A percentile compares a stretch with the other conserved stretches of the same genome.
Conservation (phyloP, 2,797 vertebrate species). For the Ctenochaetus hawaiiensis region DNA sequence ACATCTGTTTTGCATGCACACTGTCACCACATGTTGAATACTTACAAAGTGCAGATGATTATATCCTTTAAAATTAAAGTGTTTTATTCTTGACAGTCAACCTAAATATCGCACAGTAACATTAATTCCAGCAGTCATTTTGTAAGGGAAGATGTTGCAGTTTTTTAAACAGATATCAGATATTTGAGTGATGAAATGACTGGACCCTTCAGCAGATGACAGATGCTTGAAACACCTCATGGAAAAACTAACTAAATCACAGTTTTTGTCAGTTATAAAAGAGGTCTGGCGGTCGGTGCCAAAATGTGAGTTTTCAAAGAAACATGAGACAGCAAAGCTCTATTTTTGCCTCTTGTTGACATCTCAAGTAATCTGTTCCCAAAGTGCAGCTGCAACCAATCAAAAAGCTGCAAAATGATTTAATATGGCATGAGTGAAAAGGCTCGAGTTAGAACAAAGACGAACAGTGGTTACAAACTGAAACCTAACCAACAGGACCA, state of each 20-base stretch:
- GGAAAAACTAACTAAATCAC: slow-evolving; percentile 69
- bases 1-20: slow-evolving; percentile 58
- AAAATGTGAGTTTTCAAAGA: slow-evolving; percentile 41
- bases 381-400: slow-evolving; percentile 58
- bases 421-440: slow-evolving; percentile 8
- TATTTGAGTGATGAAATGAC: slow-evolving; percentile 51
- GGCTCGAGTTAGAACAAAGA: slow-evolving; percentile 9
- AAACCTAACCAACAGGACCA: slow-evolving; percentile 21
- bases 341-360: slow-evolving; percentile 59
- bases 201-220: slow-evolving; percentile 37
- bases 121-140: slow-evolving; percentile 27
- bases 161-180: slow-evolving; percentile 45
- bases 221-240: slow-evolving; percentile 62
- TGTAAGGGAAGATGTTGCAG: slow-evolving; percentile 1
- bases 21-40: slow-evolving; percentile 45
- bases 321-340: slow-evolving; percentile 40
- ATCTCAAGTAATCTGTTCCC: slow-evolving; percentile 45
- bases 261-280: slow-evolving; percentile 54
- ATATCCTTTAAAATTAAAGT: slow-evolving; percentile 26
- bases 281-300: slow-evolving; percentile 39
- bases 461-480: slow-evolving; percentile 9
- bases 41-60: slow-evolving; percentile 39
- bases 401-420: slow-evolving; percentile 45
- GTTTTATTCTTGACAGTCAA: slow-evolving; percentile 15
- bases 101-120: slow-evolving; percentile 13